phyloP scores from a whole-genome alignment of 2,797 vertebrate genomes.

The Muscicapa comitata region DNA sequence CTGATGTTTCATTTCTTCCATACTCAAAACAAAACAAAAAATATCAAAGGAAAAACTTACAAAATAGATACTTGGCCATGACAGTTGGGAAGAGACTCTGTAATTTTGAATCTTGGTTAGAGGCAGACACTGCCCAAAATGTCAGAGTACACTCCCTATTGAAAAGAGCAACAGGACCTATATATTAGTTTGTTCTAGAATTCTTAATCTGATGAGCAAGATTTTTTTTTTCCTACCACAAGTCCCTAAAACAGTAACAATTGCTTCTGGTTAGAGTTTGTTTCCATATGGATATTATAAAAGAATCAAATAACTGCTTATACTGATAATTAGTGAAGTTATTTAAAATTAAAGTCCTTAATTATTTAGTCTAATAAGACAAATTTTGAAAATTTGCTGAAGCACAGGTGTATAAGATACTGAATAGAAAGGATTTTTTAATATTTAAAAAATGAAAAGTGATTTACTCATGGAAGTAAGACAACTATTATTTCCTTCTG shows the following conservation, averaged over 20 bases:
- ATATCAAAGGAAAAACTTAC: neutral
- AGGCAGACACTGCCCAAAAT: neutral
- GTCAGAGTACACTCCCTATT: neutral
- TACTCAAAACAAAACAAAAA: neutral
- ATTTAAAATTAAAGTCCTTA: neutral
- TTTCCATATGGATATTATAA: neutral
- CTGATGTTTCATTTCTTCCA: neutral
- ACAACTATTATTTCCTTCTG: neutral
- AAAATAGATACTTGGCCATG: neutral
- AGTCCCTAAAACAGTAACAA: neutral
- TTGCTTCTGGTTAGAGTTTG: neutral
- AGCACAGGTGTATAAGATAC: neutral
- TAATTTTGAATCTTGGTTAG: neutral
- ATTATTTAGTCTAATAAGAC: neutral
- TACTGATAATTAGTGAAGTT: neutral
- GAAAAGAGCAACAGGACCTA: neutral
- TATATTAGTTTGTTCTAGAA: neutral
- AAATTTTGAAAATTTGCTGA: neutral
- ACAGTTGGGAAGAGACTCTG: neutral
- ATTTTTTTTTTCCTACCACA: neutral
- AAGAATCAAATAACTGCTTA: neutral
- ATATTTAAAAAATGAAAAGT: neutral
- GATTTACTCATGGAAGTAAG: neutral
- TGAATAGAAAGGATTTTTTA: neutral
- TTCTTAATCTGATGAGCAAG: neutral